Conservation (phyloP, 2,113 vertebrate species). For the Sylvia atricapilla region DNA sequence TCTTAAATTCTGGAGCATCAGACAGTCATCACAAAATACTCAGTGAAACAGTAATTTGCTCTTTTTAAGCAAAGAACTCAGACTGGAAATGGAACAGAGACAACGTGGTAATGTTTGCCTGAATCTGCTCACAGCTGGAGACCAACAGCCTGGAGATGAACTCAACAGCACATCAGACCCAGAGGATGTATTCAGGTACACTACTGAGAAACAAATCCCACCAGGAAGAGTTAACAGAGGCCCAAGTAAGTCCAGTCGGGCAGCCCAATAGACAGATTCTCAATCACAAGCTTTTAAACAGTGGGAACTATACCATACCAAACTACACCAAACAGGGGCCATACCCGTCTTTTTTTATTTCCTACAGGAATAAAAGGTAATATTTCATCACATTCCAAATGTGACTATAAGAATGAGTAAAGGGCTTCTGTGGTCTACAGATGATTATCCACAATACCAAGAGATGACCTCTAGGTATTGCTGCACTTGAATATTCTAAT, state of each 20-base stretch:
- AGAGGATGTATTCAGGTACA: not conserved
- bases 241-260: not conserved
- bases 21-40: not conserved
- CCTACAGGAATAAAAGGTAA: not conserved
- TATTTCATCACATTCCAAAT: not conserved
- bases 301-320: not conserved
- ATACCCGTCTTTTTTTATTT: not conserved
- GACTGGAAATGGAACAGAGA: not conserved
- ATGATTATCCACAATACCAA: not conserved
- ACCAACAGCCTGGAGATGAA: not conserved
- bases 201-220: not conserved
- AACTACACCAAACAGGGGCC: not conserved
- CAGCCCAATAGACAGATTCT: not conserved
- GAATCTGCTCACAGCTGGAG: conserved; percentile 21
- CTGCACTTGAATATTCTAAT: not conserved
- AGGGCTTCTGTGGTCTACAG: not conserved
- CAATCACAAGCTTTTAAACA: not conserved
- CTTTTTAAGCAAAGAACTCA: not conserved
- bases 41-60: not conserved
- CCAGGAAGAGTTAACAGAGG: not conserved
- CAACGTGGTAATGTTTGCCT: not conserved
- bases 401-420: not conserved
- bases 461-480: not conserved
- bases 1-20: not conserved
- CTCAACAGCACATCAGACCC: not conserved